Evolutionary conservation across 2,113 vertebrate species (phyloP).

Genomic region (Thomomys bottae): DNA sequence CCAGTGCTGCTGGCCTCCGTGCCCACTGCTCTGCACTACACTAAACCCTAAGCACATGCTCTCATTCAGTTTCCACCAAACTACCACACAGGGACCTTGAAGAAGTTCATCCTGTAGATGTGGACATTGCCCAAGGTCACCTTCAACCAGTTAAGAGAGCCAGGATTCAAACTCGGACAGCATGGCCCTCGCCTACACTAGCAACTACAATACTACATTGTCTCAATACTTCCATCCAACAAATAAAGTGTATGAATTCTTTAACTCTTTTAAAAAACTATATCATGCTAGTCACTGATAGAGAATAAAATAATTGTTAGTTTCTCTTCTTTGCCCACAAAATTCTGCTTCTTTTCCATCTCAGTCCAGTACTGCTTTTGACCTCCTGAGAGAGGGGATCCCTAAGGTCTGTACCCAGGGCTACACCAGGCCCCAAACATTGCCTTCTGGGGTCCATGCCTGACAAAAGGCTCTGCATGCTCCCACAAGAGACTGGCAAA

Average conservation of each 20-base stretch:
- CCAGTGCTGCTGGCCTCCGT: neutral
- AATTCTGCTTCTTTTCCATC: neutral
- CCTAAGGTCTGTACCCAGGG: conserved; percentile 51
- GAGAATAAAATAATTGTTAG: neutral
- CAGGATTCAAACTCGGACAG: neutral
- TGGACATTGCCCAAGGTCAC: neutral
- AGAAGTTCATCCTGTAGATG: neutral
- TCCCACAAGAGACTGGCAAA: conserved; percentile 35
- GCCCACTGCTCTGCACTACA: neutral
- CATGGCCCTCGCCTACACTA: fast-evolving
- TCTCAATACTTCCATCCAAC: neutral
- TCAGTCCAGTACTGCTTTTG: neutral
- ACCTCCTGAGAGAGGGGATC: neutral
- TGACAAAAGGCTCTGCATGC: neutral
- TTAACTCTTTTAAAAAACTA: neutral
- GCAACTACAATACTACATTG: fast-evolving
- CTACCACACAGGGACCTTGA: neutral
- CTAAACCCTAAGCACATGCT: neutral
- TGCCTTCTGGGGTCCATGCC: conserved; percentile 29
- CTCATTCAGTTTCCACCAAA: neutral
- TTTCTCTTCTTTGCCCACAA: neutral
- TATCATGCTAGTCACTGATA: neutral
- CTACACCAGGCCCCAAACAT: conserved; percentile 33
- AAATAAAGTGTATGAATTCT: neutral
- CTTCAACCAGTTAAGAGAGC: neutral